Evolutionary conservation across 2,888 invertebrate genomes (phyloP).

Genomic region (Thymelicus acteon): DNA sequence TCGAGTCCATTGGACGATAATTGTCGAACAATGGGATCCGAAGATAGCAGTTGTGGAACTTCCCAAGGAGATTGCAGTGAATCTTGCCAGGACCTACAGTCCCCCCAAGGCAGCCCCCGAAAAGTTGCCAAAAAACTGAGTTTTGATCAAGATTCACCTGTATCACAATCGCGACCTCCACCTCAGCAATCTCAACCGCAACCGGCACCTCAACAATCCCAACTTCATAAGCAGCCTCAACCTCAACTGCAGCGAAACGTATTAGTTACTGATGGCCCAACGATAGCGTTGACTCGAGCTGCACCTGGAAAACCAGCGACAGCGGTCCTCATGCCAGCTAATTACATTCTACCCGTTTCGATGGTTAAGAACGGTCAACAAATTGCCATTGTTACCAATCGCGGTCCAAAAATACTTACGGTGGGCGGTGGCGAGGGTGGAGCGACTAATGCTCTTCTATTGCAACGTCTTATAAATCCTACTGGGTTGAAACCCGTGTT

Average conservation of each 20-base stretch:
- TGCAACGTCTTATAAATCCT: conserved; percentile 88
- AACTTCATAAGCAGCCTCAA: conserved; percentile 49
- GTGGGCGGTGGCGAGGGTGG: conserved; percentile 76
- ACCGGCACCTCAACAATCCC: conserved; percentile 62
- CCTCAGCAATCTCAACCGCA: conserved; percentile 63
- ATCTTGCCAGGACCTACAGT: conserved; percentile 79
- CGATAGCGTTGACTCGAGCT: conserved; percentile 85
- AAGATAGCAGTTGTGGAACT: conserved; percentile 90
- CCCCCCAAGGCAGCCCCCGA: conserved; percentile 83
- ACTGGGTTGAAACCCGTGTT: conserved; percentile 83
- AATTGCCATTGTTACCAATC: conserved; percentile 89
- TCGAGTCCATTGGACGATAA: conserved; percentile 88
- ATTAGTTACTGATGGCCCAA: conserved; percentile 87
- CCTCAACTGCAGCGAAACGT: conserved; percentile 80
- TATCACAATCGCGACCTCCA: conserved; percentile 38
- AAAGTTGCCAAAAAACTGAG: conserved; percentile 76
- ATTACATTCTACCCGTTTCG: conserved; percentile 89
- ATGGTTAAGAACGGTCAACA: conserved; percentile 90
- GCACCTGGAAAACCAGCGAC: conserved; percentile 87
- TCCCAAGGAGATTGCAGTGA: conserved; percentile 82
- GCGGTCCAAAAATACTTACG: conserved; percentile 84
- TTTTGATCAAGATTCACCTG: conserved; percentile 76
- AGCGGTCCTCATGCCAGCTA: conserved; percentile 88
- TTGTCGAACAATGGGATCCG: conserved; percentile 89
- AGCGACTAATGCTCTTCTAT: conserved; percentile 86